Evolutionary conservation across 2,113 vertebrate genomes (phyloP).

Genomic region (Tichodroma muraria): DNA sequence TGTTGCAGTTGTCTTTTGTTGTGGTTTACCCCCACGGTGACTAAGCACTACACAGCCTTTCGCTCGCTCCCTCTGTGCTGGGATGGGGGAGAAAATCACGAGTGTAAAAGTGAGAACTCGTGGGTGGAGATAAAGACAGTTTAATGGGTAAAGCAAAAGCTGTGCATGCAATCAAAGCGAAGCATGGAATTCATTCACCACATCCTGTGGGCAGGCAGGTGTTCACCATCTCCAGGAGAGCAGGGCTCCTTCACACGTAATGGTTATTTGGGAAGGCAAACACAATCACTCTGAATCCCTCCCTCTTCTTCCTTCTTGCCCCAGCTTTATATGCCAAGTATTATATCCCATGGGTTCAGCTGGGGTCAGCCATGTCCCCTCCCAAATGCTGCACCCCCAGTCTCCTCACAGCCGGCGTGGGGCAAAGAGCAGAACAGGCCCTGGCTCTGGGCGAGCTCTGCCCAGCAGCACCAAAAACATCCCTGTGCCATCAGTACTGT

Average conservation of each 20-base stretch:
- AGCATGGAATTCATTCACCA: not conserved
- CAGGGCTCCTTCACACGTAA: not conserved
- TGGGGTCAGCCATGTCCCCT: not conserved
- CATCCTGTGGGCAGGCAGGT: not conserved
- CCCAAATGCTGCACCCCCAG: not conserved
- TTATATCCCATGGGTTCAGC: not conserved
- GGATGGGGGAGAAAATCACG: not conserved
- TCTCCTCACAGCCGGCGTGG: not conserved
- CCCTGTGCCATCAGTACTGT: not conserved
- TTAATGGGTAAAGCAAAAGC: not conserved
- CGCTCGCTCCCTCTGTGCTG: not conserved
- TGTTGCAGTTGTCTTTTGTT: not conserved
- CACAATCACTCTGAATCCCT: no score
- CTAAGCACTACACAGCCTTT: not conserved
- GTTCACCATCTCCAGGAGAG: not conserved
- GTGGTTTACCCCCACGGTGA: not conserved
- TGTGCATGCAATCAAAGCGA: not conserved
- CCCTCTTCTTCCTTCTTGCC: no score
- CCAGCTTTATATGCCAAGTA: not conserved
- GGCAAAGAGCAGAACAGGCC: not conserved
- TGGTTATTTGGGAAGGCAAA: not conserved
- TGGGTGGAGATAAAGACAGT: not conserved
- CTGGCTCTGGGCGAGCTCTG: not conserved
- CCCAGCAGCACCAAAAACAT: not conserved
- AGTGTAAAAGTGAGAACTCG: not conserved